Evolutionary conservation across 2,797 vertebrate species (phyloP), one percentile per base, ranked within the genome.

Genomic region (Sebastes hopkinsi): DNA sequence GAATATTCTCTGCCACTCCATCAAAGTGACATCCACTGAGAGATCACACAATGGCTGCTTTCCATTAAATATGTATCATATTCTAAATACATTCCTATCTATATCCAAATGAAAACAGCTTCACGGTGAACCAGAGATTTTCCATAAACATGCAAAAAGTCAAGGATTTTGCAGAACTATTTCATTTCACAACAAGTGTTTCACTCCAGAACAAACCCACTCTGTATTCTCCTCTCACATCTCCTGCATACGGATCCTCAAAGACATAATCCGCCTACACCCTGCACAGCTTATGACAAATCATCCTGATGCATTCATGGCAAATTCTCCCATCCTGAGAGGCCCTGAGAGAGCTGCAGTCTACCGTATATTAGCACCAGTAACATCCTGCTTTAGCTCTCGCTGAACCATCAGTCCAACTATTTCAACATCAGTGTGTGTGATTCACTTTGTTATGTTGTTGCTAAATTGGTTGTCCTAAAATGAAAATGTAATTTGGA

Each of bases 211-310:
- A 77, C 58, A 74, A 88, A 84, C 66, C 75, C 70, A 62, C 80
- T 82, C 55, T 18, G 3, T 38, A 30, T 79, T 77, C 67, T 79
- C n/a, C 62, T 56, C 72, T 80, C 56, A 29, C 58, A 55, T 73
- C 75, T 80, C 76, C 8, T 74, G 55, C 71, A 62, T 65, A 30
- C 29, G 27, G 54, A 72, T 79, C 74, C 70, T 87, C 85, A 87
- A 89, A 92, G 70, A 87, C 73, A 71, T 86, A 75, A 89, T 88
- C 86, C 74, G 59, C 85, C 23, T 72, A 85, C 14, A 62, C 72
- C 50, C 77, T 42, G 82, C 88, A 81, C 75, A 46, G 74, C 1
- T 80, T 60, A 79, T 83, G 87, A 81, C 70, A 81, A 85, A 79
- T 86, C 83, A 77, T 72, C 81, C 32, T 62, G 72, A 69, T 80